Conservation (phyloP, 2,888 invertebrate genomes). For the Gryllus longicercus region DNA sequence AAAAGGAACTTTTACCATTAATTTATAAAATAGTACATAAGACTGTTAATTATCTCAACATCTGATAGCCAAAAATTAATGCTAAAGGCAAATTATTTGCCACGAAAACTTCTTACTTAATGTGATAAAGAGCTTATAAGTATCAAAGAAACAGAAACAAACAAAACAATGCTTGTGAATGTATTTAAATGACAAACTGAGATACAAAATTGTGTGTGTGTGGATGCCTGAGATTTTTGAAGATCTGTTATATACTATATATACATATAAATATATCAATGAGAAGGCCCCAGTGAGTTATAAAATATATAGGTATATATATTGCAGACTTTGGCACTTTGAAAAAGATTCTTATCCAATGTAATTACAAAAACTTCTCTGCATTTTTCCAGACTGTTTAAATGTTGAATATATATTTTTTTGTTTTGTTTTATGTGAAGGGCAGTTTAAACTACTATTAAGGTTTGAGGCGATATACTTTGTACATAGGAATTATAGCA, state of each 20-base stretch:
- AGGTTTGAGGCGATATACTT: neutral
- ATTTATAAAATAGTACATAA: conserved; percentile 32
- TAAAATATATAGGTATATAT: conserved; percentile 17
- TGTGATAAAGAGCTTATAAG: conserved; percentile 38
- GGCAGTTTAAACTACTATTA: conserved; percentile 1
- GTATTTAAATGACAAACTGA: conserved; percentile 8
- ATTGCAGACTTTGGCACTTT: conserved; percentile 17
- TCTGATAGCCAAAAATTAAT: conserved; percentile 33
- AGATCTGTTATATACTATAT: conserved; percentile 17
- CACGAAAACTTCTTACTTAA: conserved; percentile 35
- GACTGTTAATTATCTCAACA: conserved; percentile 34
- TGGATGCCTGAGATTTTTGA: conserved; percentile 17
- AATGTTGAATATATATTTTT: conserved; percentile 11
- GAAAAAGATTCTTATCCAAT: neutral
- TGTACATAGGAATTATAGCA: conserved; percentile 25
- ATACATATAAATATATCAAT: conserved; percentile 17
- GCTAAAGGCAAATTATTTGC: conserved; percentile 33
- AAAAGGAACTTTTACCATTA: conserved; percentile 19
- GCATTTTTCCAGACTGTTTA: conserved; percentile 11
- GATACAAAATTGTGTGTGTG: conserved; percentile 8
- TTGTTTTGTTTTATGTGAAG: conserved; percentile 17
- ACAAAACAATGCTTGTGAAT: conserved; percentile 18
- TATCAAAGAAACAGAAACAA: conserved; percentile 30
- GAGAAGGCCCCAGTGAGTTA: conserved; percentile 7
- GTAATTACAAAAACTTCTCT: neutral